phyloP scores from a whole-genome alignment of 1,140 invertebrate genomes.

The Grapholita molesta region DNA sequence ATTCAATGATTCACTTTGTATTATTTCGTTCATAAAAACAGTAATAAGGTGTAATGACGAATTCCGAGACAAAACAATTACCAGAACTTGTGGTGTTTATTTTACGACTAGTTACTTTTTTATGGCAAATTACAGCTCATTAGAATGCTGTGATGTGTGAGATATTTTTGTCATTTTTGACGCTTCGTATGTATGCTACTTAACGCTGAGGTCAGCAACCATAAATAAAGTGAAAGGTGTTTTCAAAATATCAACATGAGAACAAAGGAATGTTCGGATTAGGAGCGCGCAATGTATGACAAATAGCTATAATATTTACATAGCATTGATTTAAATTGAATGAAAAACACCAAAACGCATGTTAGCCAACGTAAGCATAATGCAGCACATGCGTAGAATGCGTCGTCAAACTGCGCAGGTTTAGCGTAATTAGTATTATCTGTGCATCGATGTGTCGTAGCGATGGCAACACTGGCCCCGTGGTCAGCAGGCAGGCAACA shows the following conservation, averaged over 20 bases:
- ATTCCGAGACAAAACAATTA: not conserved
- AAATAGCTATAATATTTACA: slow-evolving; percentile 1
- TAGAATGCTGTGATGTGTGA: not conserved
- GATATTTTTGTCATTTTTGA: not conserved
- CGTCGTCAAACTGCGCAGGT: not conserved
- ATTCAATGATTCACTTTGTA: not conserved
- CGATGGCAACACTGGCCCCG: slow-evolving; percentile 41
- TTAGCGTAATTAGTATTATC: not conserved
- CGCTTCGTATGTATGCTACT: not conserved
- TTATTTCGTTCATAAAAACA: not conserved
- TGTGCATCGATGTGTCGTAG: slow-evolving; percentile 13
- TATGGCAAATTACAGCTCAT: not conserved
- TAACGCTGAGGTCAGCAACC: not conserved
- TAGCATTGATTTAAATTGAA: not conserved
- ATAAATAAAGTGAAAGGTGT: slow-evolving; percentile 2
- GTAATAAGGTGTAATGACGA: not conserved
- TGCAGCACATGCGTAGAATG: not conserved
- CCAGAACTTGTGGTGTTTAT: not conserved
- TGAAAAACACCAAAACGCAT: not conserved
- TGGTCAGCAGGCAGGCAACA: slow-evolving; percentile 18
- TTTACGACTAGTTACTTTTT: not conserved
- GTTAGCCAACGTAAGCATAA: not conserved
- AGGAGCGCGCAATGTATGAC: slow-evolving; percentile 4
- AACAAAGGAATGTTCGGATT: not conserved
- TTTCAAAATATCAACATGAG: not conserved